Conservation (phyloP, 2,797 vertebrate genomes). For the Acanthurus lineatus region DNA sequence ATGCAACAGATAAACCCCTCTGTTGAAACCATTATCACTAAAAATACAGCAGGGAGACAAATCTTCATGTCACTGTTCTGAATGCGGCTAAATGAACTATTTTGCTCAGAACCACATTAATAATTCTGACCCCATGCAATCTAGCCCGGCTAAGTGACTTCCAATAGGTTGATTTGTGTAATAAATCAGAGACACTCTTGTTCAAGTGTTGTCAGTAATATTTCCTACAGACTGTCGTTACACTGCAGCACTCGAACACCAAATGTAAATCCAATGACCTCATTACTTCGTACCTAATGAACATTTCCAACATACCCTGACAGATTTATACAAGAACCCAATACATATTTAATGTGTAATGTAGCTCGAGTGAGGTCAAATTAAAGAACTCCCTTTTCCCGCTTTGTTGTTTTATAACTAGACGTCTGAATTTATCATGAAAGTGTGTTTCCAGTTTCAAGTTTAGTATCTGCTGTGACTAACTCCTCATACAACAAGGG, state of each 20-base stretch:
- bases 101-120: background rate
- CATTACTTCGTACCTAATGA: background rate
- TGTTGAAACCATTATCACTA: background rate
- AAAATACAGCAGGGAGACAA: conserved; percentile 11
- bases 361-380: no score
- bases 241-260: background rate
- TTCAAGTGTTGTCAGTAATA: background rate
- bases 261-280: background rate
- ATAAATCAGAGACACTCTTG: background rate
- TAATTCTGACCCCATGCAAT: conserved; percentile 8
- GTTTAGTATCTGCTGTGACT: no score
- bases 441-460: no score
- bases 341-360: background rate
- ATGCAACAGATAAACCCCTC: background rate
- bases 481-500: no score
- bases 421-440: no score
- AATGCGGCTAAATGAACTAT: background rate
- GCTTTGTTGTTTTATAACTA: no score
- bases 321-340: background rate
- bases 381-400: no score
- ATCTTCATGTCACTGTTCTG: conserved; percentile 1
- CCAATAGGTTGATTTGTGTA: conserved; percentile 1
- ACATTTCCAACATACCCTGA: background rate
- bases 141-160: background rate
- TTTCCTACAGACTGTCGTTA: background rate